These are phyloP conservation scores for Setipinna tenuifilis DNA, from an alignment of 2,797 vertebrate species.

Conservation along the genomic window DNA sequence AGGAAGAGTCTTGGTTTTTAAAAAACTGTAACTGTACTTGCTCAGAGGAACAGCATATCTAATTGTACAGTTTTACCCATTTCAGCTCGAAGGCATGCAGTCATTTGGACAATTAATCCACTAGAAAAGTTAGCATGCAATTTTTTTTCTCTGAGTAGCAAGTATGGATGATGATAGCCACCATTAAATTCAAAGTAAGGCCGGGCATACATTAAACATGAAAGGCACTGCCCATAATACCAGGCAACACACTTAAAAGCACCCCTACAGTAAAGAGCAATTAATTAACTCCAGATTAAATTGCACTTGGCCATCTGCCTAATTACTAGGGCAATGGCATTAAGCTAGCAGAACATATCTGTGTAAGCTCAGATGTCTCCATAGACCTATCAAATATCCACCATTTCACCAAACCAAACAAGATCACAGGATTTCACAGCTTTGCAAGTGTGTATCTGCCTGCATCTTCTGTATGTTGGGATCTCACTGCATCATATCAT, in stretches of 20 bases:
- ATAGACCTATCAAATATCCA: not conserved
- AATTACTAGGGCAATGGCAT: not conserved
- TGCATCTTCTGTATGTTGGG: not conserved
- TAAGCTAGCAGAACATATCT: not conserved
- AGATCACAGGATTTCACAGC: not conserved
- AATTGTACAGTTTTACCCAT: not conserved
- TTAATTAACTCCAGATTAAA: not conserved
- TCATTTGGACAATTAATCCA: not conserved
- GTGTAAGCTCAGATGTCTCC: not conserved
- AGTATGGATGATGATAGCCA: not conserved
- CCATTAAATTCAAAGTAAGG: not conserved
- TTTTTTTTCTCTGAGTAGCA: not conserved
- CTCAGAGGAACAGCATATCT: not conserved
- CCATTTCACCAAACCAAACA: not conserved
- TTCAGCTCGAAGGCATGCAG: not conserved
- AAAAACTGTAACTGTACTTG: not conserved
- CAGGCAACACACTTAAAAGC: not conserved
- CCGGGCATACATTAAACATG: conserved; percentile 6
- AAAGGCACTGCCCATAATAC: not conserved
- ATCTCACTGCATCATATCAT: not conserved
- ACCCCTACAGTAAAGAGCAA: not conserved
- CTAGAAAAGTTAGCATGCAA: not conserved
- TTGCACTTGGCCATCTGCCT: not conserved
- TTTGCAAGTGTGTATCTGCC: not conserved
- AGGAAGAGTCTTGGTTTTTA: not conserved